Conservation (phyloP, 2,797 vertebrate species). For the Anguilla obscura region DNA sequence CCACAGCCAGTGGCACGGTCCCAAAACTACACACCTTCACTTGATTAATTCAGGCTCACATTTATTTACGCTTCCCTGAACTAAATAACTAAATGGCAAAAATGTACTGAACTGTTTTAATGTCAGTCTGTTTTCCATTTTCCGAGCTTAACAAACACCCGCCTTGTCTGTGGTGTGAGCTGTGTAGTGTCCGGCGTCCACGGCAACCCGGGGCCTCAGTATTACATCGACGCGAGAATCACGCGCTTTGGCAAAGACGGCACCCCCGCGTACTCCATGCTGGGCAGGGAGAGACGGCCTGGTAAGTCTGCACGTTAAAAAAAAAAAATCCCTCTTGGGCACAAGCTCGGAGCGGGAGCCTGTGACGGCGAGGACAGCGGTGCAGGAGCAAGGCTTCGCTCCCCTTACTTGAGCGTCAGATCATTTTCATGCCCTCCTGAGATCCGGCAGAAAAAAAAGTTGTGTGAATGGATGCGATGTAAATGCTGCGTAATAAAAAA, state of each 20-base stretch:
- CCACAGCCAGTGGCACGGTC: background rate
- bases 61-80: background rate
- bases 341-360: background rate
- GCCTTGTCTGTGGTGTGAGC: background rate
- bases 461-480: no score
- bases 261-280: slow-evolving; percentile 82
- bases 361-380: background rate
- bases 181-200: slow-evolving; percentile 73
- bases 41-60: background rate
- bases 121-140: background rate
- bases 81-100: background rate
- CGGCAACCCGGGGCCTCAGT: slow-evolving; percentile 82
- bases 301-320: slow-evolving; percentile 39
- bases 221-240: slow-evolving; percentile 75
- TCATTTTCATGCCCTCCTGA: background rate
- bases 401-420: background rate
- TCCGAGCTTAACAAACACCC: background rate
- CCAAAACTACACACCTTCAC: background rate
- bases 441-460: no score
- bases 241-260: slow-evolving; percentile 82
- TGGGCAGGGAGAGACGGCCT: slow-evolving; percentile 64
- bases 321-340: background rate
- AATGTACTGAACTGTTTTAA: background rate
- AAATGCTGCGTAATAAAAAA: no score
- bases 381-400: background rate